Base-by-base conservation (phyloP, 1,140 invertebrate species). In the Tetramorium parvispinum region DNA sequence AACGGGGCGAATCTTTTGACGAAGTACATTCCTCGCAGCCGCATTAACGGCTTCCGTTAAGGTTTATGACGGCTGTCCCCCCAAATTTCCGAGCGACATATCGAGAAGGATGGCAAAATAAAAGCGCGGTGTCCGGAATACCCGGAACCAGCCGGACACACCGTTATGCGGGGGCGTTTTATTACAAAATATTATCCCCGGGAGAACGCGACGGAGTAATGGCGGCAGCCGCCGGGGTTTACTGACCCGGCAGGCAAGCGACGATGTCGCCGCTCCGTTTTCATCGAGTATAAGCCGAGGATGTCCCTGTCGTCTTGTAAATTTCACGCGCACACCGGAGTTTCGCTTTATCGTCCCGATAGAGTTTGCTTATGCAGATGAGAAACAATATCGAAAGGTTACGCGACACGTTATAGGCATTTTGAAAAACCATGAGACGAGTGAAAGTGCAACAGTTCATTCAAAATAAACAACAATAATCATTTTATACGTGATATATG, bases 141-240 rank as follows among this genome's bases (percentile, higher is more conserved):
- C 18, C 55, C 76, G 6, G 24, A 83, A 77, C 49, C 49, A 79
- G 53, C 37, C 82, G 87, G 75, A 88, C 88, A 76, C 61, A 27
- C 66, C 59, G 81, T 85, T 81, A 79, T 75, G 37, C 63, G 21
- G 3, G 40, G 10, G 51, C 68, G 75, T 85, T 85, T 86, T 88
- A 89, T 63, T 73, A 86, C 75, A 65, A 89, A 86, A 89, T 86
- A 89, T 89, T 78, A 86, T 89, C 73, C 87, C 88, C 32, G 61
- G 55, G 88, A 89, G 87, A 71, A 43, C 70, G 24, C 51, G 59
- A 65, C 55, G 32, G 24, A 27, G 57, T 51, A 55, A 51, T 53
- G 55, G 57, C 32, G n/a, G 32, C 57, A 65, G 66, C 61, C 73
- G 24, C 18, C 61, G 49, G 46, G 49, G 88, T 89, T 89, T 89